Conservation (phyloP, 2,113 vertebrate genomes). For the Ictalurus punctatus region DNA sequence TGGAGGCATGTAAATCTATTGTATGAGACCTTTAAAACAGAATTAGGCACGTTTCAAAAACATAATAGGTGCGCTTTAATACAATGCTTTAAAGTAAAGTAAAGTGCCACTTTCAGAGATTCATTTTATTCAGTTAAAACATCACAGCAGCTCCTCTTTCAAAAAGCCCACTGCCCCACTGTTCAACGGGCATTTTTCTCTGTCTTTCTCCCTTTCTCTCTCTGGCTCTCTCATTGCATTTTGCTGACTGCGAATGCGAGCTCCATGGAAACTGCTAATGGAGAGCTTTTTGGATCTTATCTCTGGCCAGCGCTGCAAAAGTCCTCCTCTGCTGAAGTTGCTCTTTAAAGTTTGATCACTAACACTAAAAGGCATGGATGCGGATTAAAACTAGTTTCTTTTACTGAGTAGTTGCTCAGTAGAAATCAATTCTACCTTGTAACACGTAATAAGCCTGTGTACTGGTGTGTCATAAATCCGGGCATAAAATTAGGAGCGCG, state of each 20-base stretch:
- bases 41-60: too few species aligned
- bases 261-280: conserved; percentile 64
- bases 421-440: neutral
- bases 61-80: too few species aligned
- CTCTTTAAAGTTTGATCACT: conserved; percentile 27
- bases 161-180: neutral
- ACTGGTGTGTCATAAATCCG: neutral
- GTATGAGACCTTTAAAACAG: too few species aligned
- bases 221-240: conserved; percentile 39
- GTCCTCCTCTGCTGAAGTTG: conserved; percentile 22
- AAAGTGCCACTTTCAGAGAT: neutral
- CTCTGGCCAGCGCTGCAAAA: conserved; percentile 51
- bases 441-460: neutral
- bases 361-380: neutral
- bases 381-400: neutral
- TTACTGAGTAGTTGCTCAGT: neutral
- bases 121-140: conserved; percentile 10
- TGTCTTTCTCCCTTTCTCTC: conserved; percentile 25
- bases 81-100: neutral
- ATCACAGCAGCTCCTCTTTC: conserved; percentile 29
- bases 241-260: conserved; percentile 54
- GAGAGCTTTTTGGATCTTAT: conserved; percentile 58
- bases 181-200: conserved; percentile 41
- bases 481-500: neutral
- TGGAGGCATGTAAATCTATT: too few species aligned